A percentile compares a stretch with the other conserved stretches of the same genome.
Evolutionary conservation across 1,140 invertebrate species (phyloP).

Genomic region (Asbolus verrucosus): DNA sequence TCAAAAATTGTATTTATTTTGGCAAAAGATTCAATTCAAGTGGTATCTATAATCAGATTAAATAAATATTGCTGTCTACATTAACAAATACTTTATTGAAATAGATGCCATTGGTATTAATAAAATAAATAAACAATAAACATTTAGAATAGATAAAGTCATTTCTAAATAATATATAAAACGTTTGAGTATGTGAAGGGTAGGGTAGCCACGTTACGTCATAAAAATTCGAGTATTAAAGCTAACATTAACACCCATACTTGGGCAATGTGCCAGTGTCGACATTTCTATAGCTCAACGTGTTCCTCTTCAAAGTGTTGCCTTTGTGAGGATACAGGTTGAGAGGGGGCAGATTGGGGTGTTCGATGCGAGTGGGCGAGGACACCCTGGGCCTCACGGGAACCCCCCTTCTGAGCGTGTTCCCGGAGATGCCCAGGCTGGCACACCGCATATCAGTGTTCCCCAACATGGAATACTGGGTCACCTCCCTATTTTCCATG

Average conservation of each 20-base stretch:
- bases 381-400: conserved; percentile 72
- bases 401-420: conserved; percentile 64
- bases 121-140: conserved; percentile 11
- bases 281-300: conserved; percentile 58
- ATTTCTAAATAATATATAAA: conserved; percentile 20
- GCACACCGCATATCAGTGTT: conserved; percentile 64
- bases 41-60: no score
- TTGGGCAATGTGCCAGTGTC: conserved; percentile 60
- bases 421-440: conserved; percentile 50
- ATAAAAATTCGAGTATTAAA: conserved; percentile 3
- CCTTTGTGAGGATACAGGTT: conserved; percentile 74
- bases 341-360: conserved; percentile 81
- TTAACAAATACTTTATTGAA: conserved; percentile 43
- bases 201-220: background rate
- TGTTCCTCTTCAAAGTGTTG: conserved; percentile 59
- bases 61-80: no score
- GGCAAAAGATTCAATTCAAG: no score
- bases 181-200: conserved; percentile 1
- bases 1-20: no score
- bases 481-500: conserved; percentile 51
- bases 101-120: background rate
- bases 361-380: conserved; percentile 82
- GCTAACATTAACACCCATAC: conserved; percentile 50
- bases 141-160: conserved; percentile 19
- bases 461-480: conserved; percentile 54